Conservation (phyloP, 2,797 vertebrate species). For the Argyrosomus regius region DNA sequence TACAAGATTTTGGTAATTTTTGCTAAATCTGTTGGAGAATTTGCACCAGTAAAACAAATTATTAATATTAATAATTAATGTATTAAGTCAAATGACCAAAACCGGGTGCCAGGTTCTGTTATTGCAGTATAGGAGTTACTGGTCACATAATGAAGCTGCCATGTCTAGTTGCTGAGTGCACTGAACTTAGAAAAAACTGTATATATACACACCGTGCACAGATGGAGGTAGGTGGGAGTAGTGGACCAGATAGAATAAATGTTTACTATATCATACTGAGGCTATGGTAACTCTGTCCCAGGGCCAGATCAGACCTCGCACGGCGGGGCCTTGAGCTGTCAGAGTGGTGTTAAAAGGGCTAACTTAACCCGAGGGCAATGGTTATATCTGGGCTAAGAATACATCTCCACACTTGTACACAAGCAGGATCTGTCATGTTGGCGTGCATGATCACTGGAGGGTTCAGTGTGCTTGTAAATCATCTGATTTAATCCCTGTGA, state of each 20-base stretch:
- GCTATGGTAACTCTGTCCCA: background rate
- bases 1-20: background rate
- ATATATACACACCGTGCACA: background rate
- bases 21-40: background rate
- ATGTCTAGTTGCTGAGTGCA: background rate
- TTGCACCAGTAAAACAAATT: background rate
- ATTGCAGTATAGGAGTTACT: background rate
- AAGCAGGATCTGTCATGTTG: conserved; percentile 36
- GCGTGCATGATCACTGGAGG: conserved; percentile 8
- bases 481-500: conserved; percentile 55
- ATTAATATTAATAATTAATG: background rate
- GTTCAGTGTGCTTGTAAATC: conserved; percentile 38
- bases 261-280: background rate
- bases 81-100: background rate
- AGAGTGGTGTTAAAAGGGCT: conserved; percentile 21
- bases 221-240: background rate
- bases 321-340: conserved; percentile 3
- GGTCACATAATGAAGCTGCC: background rate
- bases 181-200: background rate
- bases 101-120: background rate
- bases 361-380: conserved; percentile 5
- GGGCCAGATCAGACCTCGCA: background rate
- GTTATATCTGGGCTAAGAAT: conserved; percentile 36
- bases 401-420: conserved; percentile 29
- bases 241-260: background rate